A percentile compares a stretch with the other conserved stretches of the same genome.
phyloP scores from a whole-genome alignment of 2,888 invertebrate genomes.

The Encarsia formosa region DNA sequence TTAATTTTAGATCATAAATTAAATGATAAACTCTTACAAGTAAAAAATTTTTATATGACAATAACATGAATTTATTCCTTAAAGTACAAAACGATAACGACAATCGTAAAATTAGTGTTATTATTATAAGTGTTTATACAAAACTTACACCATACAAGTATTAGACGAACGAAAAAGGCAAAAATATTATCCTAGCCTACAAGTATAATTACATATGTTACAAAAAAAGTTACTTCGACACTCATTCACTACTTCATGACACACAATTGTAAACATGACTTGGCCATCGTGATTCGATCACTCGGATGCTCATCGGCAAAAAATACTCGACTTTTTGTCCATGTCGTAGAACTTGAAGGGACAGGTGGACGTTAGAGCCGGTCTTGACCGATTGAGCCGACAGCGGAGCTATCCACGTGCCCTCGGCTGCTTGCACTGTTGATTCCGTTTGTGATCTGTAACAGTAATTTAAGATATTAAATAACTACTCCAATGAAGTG shows the following conservation, averaged over 20 bases:
- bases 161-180: slow-evolving; percentile 10
- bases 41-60: too few relatives aligned
- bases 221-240: slow-evolving; percentile 16
- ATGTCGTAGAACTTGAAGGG: slow-evolving; percentile 40
- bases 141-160: slow-evolving; percentile 22
- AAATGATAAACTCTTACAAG: too few relatives aligned
- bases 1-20: too few relatives aligned
- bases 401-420: slow-evolving; percentile 44
- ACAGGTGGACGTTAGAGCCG: slow-evolving; percentile 40
- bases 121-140: slow-evolving; percentile 24
- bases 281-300: not conserved
- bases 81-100: too few relatives aligned
- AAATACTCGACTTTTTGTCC: slow-evolving; percentile 36
- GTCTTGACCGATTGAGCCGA: slow-evolving; percentile 40
- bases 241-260: slow-evolving; percentile 2
- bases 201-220: slow-evolving; percentile 26
- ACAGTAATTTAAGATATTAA: too few relatives aligned
- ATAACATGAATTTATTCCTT: too few relatives aligned
- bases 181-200: slow-evolving; percentile 20
- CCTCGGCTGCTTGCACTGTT: slow-evolving; percentile 29
- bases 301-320: slow-evolving; percentile 33
- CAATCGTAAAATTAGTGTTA: slow-evolving; percentile 1
- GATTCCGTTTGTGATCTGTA: slow-evolving; percentile 38
- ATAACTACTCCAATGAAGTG: too few relatives aligned
- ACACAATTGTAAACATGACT: not conserved